Evolutionary conservation across 2,888 invertebrate genomes (phyloP), one percentile per base, ranked within the genome.

Genomic region (Coelogynopora nodosa): DNA sequence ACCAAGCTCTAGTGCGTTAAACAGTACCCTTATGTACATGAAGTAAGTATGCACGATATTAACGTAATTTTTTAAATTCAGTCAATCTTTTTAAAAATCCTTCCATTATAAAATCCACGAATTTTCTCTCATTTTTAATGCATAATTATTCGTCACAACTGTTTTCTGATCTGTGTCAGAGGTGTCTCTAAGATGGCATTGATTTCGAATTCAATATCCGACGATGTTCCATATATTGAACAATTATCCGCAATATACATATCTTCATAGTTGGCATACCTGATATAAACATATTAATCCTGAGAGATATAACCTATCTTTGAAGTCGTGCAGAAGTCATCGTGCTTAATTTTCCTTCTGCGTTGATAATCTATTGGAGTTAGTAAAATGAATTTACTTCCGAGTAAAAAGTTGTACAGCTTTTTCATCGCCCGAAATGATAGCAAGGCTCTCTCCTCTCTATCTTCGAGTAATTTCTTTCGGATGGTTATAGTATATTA

Each of bases 371-470:
- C 2, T 82, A 30, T n/a, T 29, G 23, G 10, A 82, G 83, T 82
- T 28, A 29, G 13, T 31, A 67, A 31, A 31, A n/a, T 31, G 26
- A 84, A 84, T 84, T 49, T 84, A 49, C 31, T 84, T 84, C 84
- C 84, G 18, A 31, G 2, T 49, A 84, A 10, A 84, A 31, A 84
- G 13, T 30, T 67, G 0, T 2, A 26, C 2, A 82, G n/a, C 23
- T 2, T 84, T 31, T 49, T 10, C 26, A 84, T 49, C 27, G 84
- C n/a, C 10, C n/a, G n/a, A 82, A n/a, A 82, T 30, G 27, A 26
- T n/a, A 10, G 28, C n/a, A n/a, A n/a, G n/a, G n/a, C n/a, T n/a
- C 83, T n/a, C 18, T 5, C 5, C 23, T 29, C 30, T 82, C 84
- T 31, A 84, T 84, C 49, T 84, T 31, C 26, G 29, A 31, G 26